phyloP scores from a whole-genome alignment of 2,888 invertebrate genomes.

The Himalopsyche japonica region DNA sequence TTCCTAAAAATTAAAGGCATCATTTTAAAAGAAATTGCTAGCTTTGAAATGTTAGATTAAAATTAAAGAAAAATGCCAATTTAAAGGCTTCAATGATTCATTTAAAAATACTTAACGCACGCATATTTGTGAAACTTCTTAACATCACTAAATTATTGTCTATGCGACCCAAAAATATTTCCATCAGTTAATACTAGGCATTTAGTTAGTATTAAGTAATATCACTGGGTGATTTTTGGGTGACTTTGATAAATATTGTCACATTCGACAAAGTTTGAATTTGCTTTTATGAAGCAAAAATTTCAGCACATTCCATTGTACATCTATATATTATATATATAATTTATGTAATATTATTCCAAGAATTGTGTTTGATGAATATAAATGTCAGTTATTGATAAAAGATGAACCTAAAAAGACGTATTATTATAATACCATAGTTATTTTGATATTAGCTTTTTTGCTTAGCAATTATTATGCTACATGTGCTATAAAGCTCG shows the following conservation, averaged over 20 bases:
- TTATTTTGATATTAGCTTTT: no score
- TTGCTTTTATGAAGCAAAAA: no score
- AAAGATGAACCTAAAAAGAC: no score
- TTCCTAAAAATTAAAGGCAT: background rate
- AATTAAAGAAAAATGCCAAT: background rate
- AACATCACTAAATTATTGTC: background rate
- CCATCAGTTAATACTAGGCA: background rate
- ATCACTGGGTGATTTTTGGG: background rate
- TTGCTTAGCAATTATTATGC: no score
- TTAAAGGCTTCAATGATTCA: background rate
- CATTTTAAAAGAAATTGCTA: background rate
- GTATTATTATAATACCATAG: no score
- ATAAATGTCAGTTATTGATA: no score
- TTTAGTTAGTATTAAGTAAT: background rate
- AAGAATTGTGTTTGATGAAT: no score
- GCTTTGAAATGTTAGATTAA: background rate
- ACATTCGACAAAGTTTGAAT: background rate
- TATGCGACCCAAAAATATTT: background rate
- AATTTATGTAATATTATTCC: no score
- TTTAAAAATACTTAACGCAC: background rate
- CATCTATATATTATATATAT: background rate
- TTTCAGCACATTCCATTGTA: background rate
- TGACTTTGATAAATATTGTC: background rate
- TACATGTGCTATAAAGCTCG: no score
- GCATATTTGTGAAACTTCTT: background rate